Base-by-base conservation (phyloP, 2,797 vertebrate species). In the Protosalanx chinensis region DNA sequence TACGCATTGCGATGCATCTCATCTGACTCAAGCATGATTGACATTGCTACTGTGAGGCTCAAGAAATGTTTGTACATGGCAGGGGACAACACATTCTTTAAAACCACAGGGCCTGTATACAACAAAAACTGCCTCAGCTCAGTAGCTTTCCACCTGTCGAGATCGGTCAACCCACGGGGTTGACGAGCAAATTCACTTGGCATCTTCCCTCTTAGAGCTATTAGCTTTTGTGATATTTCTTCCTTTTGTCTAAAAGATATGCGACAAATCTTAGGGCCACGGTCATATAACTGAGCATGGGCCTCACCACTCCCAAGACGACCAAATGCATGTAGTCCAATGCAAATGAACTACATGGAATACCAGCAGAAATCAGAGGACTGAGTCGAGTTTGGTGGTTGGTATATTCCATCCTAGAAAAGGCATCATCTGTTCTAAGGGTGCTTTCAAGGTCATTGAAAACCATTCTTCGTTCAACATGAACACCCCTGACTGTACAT, bases 241-340 rank as follows among this genome's bases (percentile, higher is more conserved):
- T 76, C n/a, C 16, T 64, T 80, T 76, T 84, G 76, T 56, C 65
- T 75, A 3, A 71, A 49, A 64, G 75, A 84, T 32, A 83, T 4
- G 5, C 71, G 16, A 6, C 75, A 79, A 0, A 74, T 6, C 27
- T 76, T 84, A 32, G 82, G 75, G 62, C 75, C 82, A n/a, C 61
- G 53, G 72, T 84, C 69, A 79, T n/a, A 64, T 61, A 83, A 4
- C 27, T 56, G 10, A 83, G 63, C 6, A 83, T 30, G 5, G 35
- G 63, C 12, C 69, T 62, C 8, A 79, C 73, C 49, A 77, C 77
- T 53, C 77, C 77, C 56, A 78, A 72, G 58, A 41, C 35, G 61
- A 84, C 65, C 33, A 80, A 61, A 30, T 82, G 72, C 79, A 84
- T 84, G 3, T 82, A 78, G 37, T 84, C 82, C 6, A 84, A 51